Base-by-base conservation (phyloP, 2,113 vertebrate species). In the Hippocampus abdominalis region DNA sequence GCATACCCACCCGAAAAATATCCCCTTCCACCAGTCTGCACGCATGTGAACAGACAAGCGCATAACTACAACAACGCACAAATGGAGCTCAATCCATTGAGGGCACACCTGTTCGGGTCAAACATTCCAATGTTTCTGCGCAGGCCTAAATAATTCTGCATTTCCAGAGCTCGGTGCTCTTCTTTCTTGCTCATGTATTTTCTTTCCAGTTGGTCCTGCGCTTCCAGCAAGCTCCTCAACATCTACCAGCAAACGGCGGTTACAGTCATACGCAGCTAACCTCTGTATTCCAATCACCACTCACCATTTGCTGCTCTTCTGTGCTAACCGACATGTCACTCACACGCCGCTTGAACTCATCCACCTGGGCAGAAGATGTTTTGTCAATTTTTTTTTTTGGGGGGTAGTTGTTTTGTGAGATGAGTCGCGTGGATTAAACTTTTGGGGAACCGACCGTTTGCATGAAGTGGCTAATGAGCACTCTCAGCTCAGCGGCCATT, bases 1-100 rank as follows among this genome's bases (percentile, higher is more conserved):
- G 76, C 90, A 92, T 94, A 62, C 94, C 94, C 82, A 95, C 89
- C 80, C 88, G 93, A 79, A 95, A 95, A 80, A 96, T 94, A 84
- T 93, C 87, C 68, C 94, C 93, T 87, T 97, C 96, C 65, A 94
- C 82, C 78, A 89, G 88, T 86, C 96, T 97, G 76, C 42, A 15
- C 29, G 39, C 1, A 70, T 27, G 72, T 8, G 49, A 29, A 61
- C 9, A 44, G 1, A 68, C 2, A 36, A 15, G 62, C 18, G 7
- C 11, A 23, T 32, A 2, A 64, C 62, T 40, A 51, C 51, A 23
- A 9, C 13, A 49, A 49, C 46, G 46, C 25, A 56, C 9, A 64
- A 64, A 59, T 32, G 8, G 39, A 0, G 36, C 0, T 36, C 53
- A 69, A n/a, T 53, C 23, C 10, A 23, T 18, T 4, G 2, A 3